Conservation (phyloP, 2,888 invertebrate species). For the Nomada hirtipes region DNA sequence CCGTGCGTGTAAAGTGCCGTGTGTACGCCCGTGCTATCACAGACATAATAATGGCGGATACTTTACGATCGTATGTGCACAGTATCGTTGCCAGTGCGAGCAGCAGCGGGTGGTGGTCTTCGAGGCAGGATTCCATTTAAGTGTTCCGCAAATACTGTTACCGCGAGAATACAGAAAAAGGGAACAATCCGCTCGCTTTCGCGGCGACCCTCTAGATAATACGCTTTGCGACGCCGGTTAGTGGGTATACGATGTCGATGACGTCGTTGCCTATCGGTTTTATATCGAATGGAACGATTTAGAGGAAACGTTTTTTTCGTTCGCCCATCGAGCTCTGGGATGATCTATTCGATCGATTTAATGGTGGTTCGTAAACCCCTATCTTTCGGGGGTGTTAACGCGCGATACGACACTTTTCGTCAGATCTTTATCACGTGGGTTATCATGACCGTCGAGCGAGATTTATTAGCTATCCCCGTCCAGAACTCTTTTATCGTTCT, state of each 20-base stretch:
- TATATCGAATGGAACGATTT: constrained; percentile 57
- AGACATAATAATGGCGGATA: constrained; percentile 67
- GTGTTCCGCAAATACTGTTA: constrained; percentile 79
- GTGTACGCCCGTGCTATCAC: constrained; percentile 51
- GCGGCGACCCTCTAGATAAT: constrained; percentile 64
- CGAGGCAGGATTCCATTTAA: constrained; percentile 70
- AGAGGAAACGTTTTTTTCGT: constrained; percentile 8
- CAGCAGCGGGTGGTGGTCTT: constrained; percentile 35
- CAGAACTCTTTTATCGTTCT: background rate
- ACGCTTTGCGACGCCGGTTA: constrained; percentile 46
- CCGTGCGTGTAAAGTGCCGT: constrained; percentile 55
- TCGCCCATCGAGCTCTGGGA: background rate
- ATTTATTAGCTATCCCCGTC: background rate
- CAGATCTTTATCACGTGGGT: constrained; percentile 2
- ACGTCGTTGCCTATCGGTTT: constrained; percentile 66
- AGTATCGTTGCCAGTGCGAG: constrained; percentile 59
- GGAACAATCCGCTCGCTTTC: constrained; percentile 69
- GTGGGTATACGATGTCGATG: constrained; percentile 44
- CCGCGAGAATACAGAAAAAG: constrained; percentile 61
- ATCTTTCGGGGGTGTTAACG: background rate
- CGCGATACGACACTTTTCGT: background rate
- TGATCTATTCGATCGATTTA: constrained; percentile 18
- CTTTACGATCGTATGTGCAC: constrained; percentile 62
- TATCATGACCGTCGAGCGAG: background rate
- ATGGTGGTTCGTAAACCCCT: background rate